Base-by-base conservation (phyloP, 2,888 invertebrate genomes). In the Drosophila tripunctata region DNA sequence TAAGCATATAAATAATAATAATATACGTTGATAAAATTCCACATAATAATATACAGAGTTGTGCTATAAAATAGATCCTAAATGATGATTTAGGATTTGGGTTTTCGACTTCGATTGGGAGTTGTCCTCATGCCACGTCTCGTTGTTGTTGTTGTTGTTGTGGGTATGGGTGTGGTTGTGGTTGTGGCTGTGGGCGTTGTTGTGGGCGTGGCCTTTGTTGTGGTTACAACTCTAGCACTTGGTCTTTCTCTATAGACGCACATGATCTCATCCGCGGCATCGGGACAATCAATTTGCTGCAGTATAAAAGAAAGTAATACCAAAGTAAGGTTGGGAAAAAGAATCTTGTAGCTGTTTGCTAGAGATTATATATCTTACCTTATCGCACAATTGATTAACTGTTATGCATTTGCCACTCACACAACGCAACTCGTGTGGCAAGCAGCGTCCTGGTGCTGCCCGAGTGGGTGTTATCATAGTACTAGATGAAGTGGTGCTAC, bases 371-470 rank as follows among this genome's bases (percentile, higher is more conserved):
- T 27, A 8, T 10, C 76, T 70, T 69, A 91, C 91, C 87, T 89
- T 92, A 83, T 94, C 94, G 81, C 94, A 94, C 24, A 94, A 92
- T 75, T 94, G 94, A 6, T 93, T 91, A 14, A 94, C 92, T 0
- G 93, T 93, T 75, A 94, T 94, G 87, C 94, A 94, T 63, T 93
- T 92, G 21, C 94, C 94, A 82, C 94, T 94, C 3, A 94, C 93
- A 76, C 94, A 94, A 55, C 94, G 92, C 47, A 94, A 89, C 75
- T 94, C 93, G 92, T 93, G 83, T 92, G 94, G 68, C 27, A 57
- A 47, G 36, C 87, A 85, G 2, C 76, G 72, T n/a, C 69, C 81
- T 0, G 64, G 40, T 1, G 41, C 27, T 6, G 41, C 27, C 6
- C 67, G 17, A 1, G 73, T 67, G 35, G 70, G 50, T 19, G 67